Conservation (phyloP, 2,797 vertebrate species). For the Pseudochirops corinnae region DNA sequence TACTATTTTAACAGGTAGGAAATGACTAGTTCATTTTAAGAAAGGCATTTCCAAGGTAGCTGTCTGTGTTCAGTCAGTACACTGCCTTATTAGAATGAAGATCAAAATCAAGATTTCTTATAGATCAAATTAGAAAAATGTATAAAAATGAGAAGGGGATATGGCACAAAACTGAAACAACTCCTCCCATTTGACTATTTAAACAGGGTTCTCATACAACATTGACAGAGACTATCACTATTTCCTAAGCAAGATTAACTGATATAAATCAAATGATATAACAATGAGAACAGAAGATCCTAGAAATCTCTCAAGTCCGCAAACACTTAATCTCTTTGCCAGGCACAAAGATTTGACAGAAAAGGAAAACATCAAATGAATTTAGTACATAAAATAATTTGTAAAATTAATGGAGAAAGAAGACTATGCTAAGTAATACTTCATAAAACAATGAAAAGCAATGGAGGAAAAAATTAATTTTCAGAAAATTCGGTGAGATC, state of each 20-base stretch:
- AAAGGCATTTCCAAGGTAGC: not conserved
- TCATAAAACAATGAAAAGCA: not conserved
- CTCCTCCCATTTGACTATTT: not conserved
- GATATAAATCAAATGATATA: not conserved
- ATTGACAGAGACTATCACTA: not conserved
- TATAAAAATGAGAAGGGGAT: not conserved
- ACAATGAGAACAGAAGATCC: not conserved
- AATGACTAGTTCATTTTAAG: not conserved
- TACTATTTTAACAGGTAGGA: too few species aligned
- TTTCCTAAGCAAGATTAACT: not conserved
- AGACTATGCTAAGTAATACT: not conserved
- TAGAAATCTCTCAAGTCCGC: not conserved
- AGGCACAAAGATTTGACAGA: not conserved
- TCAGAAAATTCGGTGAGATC: not conserved
- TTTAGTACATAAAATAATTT: not conserved
- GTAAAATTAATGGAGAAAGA: not conserved
- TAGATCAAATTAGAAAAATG: not conserved
- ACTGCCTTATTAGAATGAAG: too few species aligned
- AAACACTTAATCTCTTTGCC: not conserved
- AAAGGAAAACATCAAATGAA: not conserved
- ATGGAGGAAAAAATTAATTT: not conserved
- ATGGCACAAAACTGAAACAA: not conserved
- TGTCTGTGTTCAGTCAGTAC: not conserved
- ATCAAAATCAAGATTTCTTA: too few species aligned
- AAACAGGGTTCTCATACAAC: not conserved